Evolutionary conservation across 1,140 invertebrate species (phyloP), one percentile per base, ranked within the genome.

Genomic region (Pseudomyrmex dendroicus): DNA sequence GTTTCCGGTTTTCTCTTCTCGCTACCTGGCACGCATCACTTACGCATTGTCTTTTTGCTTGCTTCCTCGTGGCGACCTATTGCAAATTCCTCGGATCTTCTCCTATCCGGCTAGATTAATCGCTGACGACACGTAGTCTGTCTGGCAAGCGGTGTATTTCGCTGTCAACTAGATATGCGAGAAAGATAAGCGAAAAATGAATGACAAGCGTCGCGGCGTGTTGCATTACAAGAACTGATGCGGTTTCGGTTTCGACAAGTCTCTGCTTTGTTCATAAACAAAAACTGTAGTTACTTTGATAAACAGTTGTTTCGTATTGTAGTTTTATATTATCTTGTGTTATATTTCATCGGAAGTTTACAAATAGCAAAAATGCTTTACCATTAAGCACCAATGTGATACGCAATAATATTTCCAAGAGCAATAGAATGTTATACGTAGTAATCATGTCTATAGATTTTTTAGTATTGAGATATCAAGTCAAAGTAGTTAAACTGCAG

Each of bases 1-100:
- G 80, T 89, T 89, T 89, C 89, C 88, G 83, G 35, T 86, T 90
- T 87, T 68, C 77, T 82, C 46, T 73, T 48, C 25, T 61, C 17
- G 13, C n/a, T 15, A 35, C 35, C 13, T 48, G 10, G 10, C 59
- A 63, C 62, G 61, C 73, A 64, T 57, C 12, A 59, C 44, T 83
- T 80, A 80, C 82, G 52, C 74, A 68, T 35, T 8, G 48, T 25
- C 25, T 84, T 12, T 46, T 17, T 10, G 50, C 63, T 2, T n/a
- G 12, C 20, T 17, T 56, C 4, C 17, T 17, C 20, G 1, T 17
- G 8, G 9, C 25, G 52, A 68, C 20, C 12, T 20, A 68, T 61
- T 46, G 73, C 73, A 62, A 17, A 76, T 62, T 35, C 25, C 52
- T 52, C n/a, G 15, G 46, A 4, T 52, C 35, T 61, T 56, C 50